Conservation (phyloP, 2,113 vertebrate species). For the Nibea coibor region DNA sequence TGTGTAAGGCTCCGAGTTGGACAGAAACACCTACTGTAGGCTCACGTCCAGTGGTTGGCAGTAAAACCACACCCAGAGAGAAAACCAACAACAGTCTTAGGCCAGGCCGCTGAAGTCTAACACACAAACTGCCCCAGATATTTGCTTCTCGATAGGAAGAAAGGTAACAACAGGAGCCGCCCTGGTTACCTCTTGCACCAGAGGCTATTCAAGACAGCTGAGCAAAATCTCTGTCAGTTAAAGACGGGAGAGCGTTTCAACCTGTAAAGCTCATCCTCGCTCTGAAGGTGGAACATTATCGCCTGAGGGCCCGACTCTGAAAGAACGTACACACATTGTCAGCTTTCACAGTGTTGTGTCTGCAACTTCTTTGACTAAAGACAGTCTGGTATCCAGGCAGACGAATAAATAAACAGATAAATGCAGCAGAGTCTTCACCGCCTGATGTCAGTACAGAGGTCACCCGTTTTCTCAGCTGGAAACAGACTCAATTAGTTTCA, state of each 20-base stretch:
- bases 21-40: constrained; percentile 67
- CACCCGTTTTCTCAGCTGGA: background rate
- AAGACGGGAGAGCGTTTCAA: constrained; percentile 58
- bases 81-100: constrained; percentile 57
- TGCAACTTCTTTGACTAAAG: constrained; percentile 22
- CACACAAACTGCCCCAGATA: constrained; percentile 49
- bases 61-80: constrained; percentile 75
- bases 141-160: constrained; percentile 65
- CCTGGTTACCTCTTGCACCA: constrained; percentile 55
- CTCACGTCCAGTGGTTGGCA: constrained; percentile 68
- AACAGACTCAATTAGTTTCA: background rate
- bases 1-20: constrained; percentile 56
- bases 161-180: constrained; percentile 27
- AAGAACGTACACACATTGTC: constrained; percentile 18
- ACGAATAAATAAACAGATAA: constrained; percentile 17
- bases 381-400: constrained; percentile 18
- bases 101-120: constrained; percentile 28
- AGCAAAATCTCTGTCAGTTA: constrained; percentile 36
- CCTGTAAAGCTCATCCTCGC: constrained; percentile 48
- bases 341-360: constrained; percentile 15
- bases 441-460: background rate
- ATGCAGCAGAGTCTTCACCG: background rate
- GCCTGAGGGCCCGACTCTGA: constrained; percentile 27
- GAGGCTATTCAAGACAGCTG: constrained; percentile 25
- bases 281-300: constrained; percentile 24